A percentile compares a stretch with the other conserved stretches of the same genome.
These are phyloP conservation scores for Periophthalmodon schlosseri DNA, from an alignment of 2,113 vertebrate genomes.

Conservation along the genomic window DNA sequence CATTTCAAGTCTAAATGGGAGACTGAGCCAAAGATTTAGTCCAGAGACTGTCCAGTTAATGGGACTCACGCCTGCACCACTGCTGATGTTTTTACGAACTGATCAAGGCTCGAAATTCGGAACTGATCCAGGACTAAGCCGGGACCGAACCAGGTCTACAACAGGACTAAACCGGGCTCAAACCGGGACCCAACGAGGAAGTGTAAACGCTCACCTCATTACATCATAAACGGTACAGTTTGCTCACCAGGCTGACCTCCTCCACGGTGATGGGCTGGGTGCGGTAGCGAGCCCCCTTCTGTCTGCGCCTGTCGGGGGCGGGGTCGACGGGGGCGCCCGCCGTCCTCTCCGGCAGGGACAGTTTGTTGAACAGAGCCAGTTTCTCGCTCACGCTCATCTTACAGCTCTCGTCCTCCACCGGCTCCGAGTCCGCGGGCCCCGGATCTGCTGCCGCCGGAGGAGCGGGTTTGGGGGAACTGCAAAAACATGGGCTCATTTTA, in stretches of 20 bases:
- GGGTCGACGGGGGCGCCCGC: constrained; percentile 11
- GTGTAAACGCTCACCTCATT: too few species aligned
- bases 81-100: too few species aligned
- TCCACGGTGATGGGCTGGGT: constrained; percentile 81
- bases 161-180: too few species aligned
- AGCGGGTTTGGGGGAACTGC: constrained; percentile 50
- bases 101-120: too few species aligned
- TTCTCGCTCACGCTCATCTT: constrained; percentile 80
- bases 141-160: too few species aligned
- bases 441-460: constrained; percentile 37
- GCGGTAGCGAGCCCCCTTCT: constrained; percentile 78
- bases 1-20: too few species aligned
- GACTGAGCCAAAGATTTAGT: too few species aligned
- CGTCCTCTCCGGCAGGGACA: constrained; percentile 54
- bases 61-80: too few species aligned
- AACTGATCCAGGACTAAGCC: too few species aligned
- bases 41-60: too few species aligned
- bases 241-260: constrained; percentile 75
- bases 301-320: constrained; percentile 65
- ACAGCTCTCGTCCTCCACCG: constrained; percentile 61
- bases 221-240: too few species aligned
- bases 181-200: too few species aligned
- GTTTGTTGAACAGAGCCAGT: constrained; percentile 80
- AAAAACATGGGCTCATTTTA: neutral
- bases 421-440: constrained; percentile 38